These are phyloP conservation scores for Temnothorax curvispinosus DNA, from an alignment of 1,140 invertebrate genomes.

Conservation along the genomic window DNA sequence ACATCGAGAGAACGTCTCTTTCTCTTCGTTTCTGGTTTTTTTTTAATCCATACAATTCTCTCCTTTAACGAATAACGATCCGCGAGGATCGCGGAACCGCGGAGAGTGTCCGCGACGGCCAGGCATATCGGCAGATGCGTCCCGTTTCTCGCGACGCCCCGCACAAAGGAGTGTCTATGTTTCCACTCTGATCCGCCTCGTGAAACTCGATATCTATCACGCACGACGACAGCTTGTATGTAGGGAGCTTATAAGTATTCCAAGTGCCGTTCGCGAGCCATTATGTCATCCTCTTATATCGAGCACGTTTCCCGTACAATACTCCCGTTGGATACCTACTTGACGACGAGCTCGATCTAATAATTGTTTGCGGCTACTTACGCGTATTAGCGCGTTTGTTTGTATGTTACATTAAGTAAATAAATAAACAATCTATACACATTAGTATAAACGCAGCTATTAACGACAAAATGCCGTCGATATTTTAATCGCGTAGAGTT, in stretches of 20 bases:
- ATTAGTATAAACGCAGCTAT: not conserved
- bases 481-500: not conserved
- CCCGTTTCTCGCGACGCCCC: not conserved
- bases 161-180: conserved; percentile 49
- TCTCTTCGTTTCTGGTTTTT: not conserved
- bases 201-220: conserved; percentile 62
- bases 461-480: not conserved
- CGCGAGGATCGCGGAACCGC: not conserved
- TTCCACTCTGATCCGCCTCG: conserved; percentile 38
- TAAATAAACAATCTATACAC: not conserved
- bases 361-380: not conserved
- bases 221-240: conserved; percentile 24
- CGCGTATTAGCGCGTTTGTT: not conserved
- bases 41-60: not conserved
- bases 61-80: not conserved
- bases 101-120: not conserved
- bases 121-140: not conserved
- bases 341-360: not conserved
- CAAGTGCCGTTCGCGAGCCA: conserved; percentile 48
- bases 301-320: conserved; percentile 45
- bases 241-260: conserved; percentile 62
- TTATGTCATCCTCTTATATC: conserved; percentile 61
- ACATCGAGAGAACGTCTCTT: not conserved
- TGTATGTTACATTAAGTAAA: not conserved
- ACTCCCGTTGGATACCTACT: conserved; percentile 26